Evolutionary conservation across 2,888 invertebrate genomes (phyloP), one percentile per base, ranked within the genome.

Genomic region (Notocelia uddmanniana): DNA sequence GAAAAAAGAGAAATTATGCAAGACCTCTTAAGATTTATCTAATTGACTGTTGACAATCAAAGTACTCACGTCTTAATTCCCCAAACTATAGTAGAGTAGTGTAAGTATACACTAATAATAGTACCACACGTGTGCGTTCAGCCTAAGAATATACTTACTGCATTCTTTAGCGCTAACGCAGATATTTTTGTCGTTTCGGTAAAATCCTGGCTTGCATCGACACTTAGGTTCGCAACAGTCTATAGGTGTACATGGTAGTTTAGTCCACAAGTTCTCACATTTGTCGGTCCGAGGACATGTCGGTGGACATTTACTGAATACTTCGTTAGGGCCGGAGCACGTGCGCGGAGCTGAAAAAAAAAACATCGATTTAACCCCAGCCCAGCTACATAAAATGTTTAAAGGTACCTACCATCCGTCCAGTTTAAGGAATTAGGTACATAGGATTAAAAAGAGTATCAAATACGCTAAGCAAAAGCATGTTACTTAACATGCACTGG

Each of bases 221-320:
- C 75, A 75, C 11, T 68, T 68, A 3, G 75, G 75, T 2, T 26
- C 19, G 18, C 75, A 75, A 31, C 73, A 74, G 23, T 70, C 37
- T 13, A 62, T 26, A 1, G 37, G 37, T 0, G 59, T 58, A 26
- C 75, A 75, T 37, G 70, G 63, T 50, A 41, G 41, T 48, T 34
- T 64, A 6, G 60, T 55, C 69, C 63, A 66, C 19, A 70, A 15
- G 13, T 67, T 62, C 9, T 37, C 45, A 60, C 75, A 74, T 10
- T 73, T 68, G 34, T 73, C 69, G 1, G 68, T 68, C n/a, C 55
- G 58, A 19, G 74, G 74, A n/a, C 75, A 75, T 18, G 31, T 69
- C n/a, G 69, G 54, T n/a, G 75, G 74, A 31, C 75, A 75, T 3
- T 13, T 3, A 8, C 52, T 70, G 52, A 74, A 75, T 18, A 50